phyloP scores from a whole-genome alignment of 92 coral and sea anemone species.

The Paramuricea clavata region DNA sequence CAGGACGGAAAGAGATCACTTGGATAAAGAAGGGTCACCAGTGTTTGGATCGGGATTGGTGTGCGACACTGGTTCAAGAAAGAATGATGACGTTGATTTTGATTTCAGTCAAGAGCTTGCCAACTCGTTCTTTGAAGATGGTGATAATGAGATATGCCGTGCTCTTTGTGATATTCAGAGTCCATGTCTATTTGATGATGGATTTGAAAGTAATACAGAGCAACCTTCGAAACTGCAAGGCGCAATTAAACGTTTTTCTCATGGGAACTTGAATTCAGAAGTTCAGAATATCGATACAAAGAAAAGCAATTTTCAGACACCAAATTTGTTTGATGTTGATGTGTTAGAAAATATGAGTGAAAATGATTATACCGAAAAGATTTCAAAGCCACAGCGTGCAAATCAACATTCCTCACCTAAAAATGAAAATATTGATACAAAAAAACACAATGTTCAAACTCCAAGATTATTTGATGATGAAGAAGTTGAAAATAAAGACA shows the following conservation, averaged over 20 bases:
- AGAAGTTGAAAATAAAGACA: neutral
- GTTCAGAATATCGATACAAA: neutral
- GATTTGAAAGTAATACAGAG: neutral
- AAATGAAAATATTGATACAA: neutral
- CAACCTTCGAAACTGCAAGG: neutral
- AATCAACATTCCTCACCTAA: too few species aligned
- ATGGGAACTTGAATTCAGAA: neutral
- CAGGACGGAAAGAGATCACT: neutral
- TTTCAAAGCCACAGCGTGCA: too few species aligned
- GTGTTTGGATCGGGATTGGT: conserved; percentile 39
- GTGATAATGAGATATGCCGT: neutral
- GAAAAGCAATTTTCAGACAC: neutral
- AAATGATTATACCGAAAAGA: too few species aligned
- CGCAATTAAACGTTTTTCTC: neutral
- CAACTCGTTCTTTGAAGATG: conserved; percentile 35
- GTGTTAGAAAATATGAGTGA: too few species aligned
- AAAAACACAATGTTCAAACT: conserved; percentile 8
- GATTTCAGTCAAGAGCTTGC: conserved; percentile 18
- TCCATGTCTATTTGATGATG: conserved; percentile 6
- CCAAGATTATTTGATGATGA: conserved; percentile 30
- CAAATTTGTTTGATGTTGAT: neutral
- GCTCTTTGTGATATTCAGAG: conserved; percentile 12
- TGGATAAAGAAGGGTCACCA: neutral
- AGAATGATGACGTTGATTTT: conserved; percentile 1
- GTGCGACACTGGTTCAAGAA: neutral